Percentiles rank a stretch among this genome's conserved stretches.
These are phyloP conservation scores for Euplexia lucipara DNA, from an alignment of 2,888 invertebrate genomes.

Conservation along the genomic window DNA sequence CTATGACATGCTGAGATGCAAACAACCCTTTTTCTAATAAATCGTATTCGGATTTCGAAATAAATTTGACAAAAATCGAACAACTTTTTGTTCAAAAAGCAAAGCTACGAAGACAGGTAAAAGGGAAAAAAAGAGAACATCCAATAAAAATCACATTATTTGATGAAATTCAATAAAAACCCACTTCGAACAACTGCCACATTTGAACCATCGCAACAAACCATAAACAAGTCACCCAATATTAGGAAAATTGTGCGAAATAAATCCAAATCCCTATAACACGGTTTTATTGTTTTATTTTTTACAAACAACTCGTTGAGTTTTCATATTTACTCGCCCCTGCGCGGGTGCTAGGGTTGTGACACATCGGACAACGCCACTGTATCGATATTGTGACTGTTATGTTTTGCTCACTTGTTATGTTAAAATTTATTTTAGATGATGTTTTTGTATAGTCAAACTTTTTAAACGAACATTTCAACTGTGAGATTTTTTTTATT, in stretches of 20 bases:
- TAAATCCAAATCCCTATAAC: conserved; percentile 65
- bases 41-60: no score
- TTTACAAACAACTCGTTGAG: conserved; percentile 69
- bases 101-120: background rate
- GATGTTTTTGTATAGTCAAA: background rate
- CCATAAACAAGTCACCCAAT: conserved; percentile 59
- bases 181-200: conserved; percentile 3
- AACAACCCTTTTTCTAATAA: background rate
- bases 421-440: conserved; percentile 5
- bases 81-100: background rate
- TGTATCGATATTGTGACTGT: conserved; percentile 31
- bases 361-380: conserved; percentile 14
- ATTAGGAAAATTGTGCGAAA: conserved; percentile 62
- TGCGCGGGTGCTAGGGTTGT: conserved; percentile 38
- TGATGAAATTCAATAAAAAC: conserved; percentile 35
- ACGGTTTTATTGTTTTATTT: conserved; percentile 66
- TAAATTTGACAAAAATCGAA: background rate
- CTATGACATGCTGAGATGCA: background rate
- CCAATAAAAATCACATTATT: conserved; percentile 30
- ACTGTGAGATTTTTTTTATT: no score
- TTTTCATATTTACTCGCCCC: conserved; percentile 65
- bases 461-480: background rate
- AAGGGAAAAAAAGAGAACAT: background rate
- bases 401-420: conserved; percentile 5
- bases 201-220: conserved; percentile 25